phyloP scores from a whole-genome alignment of 1,140 invertebrate species.

The Anagrus nilaparvatae region DNA sequence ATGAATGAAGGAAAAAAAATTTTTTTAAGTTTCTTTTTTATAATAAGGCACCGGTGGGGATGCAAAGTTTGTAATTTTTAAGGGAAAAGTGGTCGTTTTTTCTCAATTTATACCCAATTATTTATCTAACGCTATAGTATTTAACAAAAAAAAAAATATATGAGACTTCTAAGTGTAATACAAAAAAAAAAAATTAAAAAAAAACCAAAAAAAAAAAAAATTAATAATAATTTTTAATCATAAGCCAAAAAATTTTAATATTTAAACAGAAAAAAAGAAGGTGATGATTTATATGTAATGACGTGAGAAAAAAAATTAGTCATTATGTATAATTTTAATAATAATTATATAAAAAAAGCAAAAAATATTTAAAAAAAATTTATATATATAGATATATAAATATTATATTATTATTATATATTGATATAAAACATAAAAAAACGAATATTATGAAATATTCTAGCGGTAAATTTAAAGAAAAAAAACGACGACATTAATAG shows the following conservation, averaged over 20 bases:
- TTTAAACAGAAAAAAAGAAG: too few species aligned
- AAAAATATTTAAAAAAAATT: conserved; percentile 19
- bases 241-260: too few species aligned
- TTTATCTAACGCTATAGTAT: too few species aligned
- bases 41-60: conserved; percentile 33
- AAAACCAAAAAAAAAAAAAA: too few species aligned
- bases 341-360: conserved; percentile 17
- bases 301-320: too few species aligned
- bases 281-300: too few species aligned
- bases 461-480: conserved; percentile 43
- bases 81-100: conserved; percentile 41
- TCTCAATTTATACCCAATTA: conserved; percentile 43
- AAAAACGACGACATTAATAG: conserved; percentile 39
- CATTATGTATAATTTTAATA: too few species aligned
- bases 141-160: too few species aligned
- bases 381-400: conserved; percentile 30
- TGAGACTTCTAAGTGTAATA: conserved; percentile 34
- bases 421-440: conserved; percentile 44
- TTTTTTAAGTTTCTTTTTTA: too few species aligned
- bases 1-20: too few species aligned
- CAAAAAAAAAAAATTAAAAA: conserved; percentile 25
- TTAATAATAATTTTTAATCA: conserved; percentile 41
- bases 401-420: conserved; percentile 44
- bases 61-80: conserved; percentile 32
- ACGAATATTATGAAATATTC: conserved; percentile 42